Evolutionary conservation across 2,113 vertebrate genomes (phyloP).

Genomic region (Salvelinus fontinalis): DNA sequence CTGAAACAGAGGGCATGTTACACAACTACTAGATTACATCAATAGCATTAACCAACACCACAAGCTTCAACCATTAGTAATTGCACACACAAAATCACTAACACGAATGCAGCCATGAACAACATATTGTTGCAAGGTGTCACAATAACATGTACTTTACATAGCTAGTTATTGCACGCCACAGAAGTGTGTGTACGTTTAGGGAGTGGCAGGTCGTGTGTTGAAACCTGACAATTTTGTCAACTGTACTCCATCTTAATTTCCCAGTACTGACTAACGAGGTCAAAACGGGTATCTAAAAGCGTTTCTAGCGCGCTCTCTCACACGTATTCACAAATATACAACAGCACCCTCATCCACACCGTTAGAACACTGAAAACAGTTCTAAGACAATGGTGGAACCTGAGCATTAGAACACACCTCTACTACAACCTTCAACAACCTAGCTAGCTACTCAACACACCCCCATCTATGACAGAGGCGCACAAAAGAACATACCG

Average conservation of each 20-base stretch:
- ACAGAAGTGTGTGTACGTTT: background rate
- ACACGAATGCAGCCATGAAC: background rate
- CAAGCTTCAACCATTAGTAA: background rate
- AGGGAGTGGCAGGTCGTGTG: conserved; percentile 17
- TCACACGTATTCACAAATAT: background rate
- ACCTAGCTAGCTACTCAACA: background rate
- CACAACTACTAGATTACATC: background rate
- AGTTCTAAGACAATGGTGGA: conserved; percentile 42
- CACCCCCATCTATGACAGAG: background rate
- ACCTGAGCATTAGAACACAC: conserved; percentile 61
- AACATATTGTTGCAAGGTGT: background rate
- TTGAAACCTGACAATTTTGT: conserved; percentile 45
- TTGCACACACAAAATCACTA: no score
- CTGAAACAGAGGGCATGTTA: background rate
- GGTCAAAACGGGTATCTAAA: conserved; percentile 6
- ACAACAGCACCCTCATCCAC: background rate
- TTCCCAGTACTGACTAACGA: conserved; percentile 54
- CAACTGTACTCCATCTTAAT: conserved; percentile 12
- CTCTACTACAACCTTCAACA: conserved; percentile 35
- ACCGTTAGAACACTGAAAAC: conserved; percentile 38
- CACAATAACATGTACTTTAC: background rate
- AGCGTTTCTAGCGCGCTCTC: background rate
- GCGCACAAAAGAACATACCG: background rate
- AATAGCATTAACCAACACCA: background rate
- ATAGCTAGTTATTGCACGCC: background rate